These are phyloP conservation scores for Cebidichthys violaceus DNA, from an alignment of 2,113 vertebrate species.

Conservation along the genomic window DNA sequence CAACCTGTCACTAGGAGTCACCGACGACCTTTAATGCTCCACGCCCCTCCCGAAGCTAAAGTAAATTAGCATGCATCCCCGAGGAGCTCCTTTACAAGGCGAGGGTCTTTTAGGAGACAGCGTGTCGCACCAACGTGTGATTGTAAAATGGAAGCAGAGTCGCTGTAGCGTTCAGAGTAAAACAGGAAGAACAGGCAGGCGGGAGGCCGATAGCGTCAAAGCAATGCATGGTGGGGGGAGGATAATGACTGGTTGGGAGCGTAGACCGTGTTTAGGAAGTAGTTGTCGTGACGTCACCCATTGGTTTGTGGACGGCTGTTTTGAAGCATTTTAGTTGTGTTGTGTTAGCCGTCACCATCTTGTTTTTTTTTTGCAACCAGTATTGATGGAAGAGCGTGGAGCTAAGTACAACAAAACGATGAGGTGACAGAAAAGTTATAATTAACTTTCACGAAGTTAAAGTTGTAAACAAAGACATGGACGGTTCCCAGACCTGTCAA, in stretches of 20 bases:
- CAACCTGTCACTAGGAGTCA: slow-evolving; percentile 84
- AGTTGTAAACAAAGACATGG: no score
- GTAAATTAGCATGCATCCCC: slow-evolving; percentile 73
- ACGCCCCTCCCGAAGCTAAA: slow-evolving; percentile 53
- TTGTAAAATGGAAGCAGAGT: slow-evolving; percentile 33
- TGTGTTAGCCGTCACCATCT: background rate
- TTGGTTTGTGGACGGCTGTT: background rate
- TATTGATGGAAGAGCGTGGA: no score
- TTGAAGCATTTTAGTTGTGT: background rate
- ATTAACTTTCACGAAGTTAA: no score
- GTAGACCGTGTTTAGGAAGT: background rate
- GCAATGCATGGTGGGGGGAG: background rate
- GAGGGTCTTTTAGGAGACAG: slow-evolving; percentile 64
- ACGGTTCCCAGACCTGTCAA: no score
- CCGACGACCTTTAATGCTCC: slow-evolving; percentile 68
- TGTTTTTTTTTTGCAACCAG: no score
- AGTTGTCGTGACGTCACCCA: background rate
- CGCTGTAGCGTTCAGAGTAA: slow-evolving; percentile 18
- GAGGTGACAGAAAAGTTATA: no score
- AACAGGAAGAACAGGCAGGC: background rate
- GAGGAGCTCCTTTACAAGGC: slow-evolving; percentile 56
- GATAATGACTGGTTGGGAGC: background rate
- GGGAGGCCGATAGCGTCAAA: background rate
- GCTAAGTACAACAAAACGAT: no score
- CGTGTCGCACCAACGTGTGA: slow-evolving; percentile 25